Evolutionary conservation across 2,113 vertebrate species (phyloP).

Genomic region (Benitochromis conjunctus): DNA sequence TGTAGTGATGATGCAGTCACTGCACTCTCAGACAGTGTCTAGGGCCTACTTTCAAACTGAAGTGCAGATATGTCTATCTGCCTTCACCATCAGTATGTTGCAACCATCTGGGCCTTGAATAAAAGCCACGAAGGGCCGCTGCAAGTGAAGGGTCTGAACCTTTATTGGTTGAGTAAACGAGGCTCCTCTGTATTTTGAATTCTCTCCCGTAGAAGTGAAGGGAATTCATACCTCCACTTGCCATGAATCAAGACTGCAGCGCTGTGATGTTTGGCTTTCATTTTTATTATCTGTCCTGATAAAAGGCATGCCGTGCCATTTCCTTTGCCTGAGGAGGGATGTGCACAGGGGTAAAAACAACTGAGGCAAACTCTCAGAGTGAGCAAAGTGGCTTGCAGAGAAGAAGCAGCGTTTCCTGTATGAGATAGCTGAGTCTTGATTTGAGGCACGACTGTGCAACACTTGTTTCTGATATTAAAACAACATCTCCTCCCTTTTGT

Average conservation of each 20-base stretch:
- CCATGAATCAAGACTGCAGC: not conserved
- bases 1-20: not conserved
- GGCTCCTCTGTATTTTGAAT: not conserved
- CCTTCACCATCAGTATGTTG: not conserved
- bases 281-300: slow-evolving; percentile 27
- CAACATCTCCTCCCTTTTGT: not conserved
- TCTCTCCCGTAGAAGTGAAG: not conserved
- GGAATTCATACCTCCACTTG: not conserved
- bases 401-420: not conserved
- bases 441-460: not conserved
- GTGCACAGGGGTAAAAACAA: slow-evolving; percentile 1
- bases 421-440: not conserved
- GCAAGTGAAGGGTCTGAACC: not conserved
- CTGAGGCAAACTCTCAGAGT: slow-evolving; percentile 19
- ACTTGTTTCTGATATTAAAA: slow-evolving; percentile 14
- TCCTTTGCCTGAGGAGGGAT: slow-evolving; percentile 12
- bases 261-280: slow-evolving; percentile 13
- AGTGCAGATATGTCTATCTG: not conserved
- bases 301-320: slow-evolving; percentile 9
- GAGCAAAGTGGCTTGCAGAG: slow-evolving; percentile 13
- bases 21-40: not conserved
- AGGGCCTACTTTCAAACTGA: not conserved
- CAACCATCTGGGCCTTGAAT: not conserved
- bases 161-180: not conserved
- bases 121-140: not conserved